Evolutionary conservation across 2,113 vertebrate genomes (phyloP).

Genomic region (Crotophaga sulcirostris): DNA sequence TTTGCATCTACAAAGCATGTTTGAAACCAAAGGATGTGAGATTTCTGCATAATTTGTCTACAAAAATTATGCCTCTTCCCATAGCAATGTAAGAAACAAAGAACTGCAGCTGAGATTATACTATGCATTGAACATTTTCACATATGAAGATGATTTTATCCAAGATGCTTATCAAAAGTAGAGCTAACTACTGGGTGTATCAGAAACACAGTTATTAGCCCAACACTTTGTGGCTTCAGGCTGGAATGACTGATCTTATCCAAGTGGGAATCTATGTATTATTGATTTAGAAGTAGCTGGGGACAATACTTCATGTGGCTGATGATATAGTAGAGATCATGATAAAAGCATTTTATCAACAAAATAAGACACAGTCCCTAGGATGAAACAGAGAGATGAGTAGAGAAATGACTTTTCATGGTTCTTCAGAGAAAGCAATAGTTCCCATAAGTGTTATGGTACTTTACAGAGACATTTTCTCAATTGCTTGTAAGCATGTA

Average conservation of each 20-base stretch:
- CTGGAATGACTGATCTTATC: not conserved
- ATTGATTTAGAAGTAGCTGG: not conserved
- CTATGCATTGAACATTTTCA: not conserved
- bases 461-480: not conserved
- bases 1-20: not conserved
- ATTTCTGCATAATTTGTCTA: not conserved
- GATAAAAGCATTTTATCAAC: not conserved
- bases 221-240: not conserved
- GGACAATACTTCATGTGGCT: not conserved
- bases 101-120: not conserved
- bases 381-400: not conserved
- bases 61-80: not conserved
- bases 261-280: not conserved
- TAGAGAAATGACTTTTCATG: not conserved
- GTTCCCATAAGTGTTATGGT: not conserved
- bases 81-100: not conserved
- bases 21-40: not conserved
- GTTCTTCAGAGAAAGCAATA: not conserved
- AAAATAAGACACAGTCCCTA: not conserved
- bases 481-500: not conserved
- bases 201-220: not conserved
- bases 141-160: not conserved
- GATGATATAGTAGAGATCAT: not conserved
- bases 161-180: not conserved
- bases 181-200: not conserved